Evolutionary conservation across 2,797 vertebrate species (phyloP).

Genomic region (Syngnathus rostellatus): DNA sequence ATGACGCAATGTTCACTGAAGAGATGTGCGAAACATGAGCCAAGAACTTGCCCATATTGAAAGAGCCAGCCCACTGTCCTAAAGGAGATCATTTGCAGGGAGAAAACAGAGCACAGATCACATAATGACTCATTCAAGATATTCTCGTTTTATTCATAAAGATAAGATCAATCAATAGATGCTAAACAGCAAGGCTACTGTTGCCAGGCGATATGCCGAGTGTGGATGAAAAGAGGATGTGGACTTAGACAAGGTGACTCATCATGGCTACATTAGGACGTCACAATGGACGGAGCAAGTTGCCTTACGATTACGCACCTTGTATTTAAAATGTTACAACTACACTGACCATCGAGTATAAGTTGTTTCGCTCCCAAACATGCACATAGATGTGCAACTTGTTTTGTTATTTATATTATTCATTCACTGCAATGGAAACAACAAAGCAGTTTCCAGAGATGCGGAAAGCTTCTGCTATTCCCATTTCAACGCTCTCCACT

Average conservation of each 20-base stretch:
- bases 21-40: conserved; percentile 1
- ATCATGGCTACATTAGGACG: not conserved
- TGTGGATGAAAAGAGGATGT: not conserved
- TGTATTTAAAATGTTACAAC: not conserved
- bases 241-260: not conserved
- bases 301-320: not conserved
- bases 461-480: not conserved
- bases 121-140: not conserved
- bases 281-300: not conserved
- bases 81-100: not conserved
- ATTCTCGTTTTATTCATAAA: not conserved
- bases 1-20: not conserved
- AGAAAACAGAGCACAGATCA: not conserved
- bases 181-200: not conserved
- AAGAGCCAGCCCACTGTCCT: not conserved
- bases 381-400: not conserved
- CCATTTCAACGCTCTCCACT: too few species aligned
- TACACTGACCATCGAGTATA: not conserved
- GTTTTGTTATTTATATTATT: not conserved
- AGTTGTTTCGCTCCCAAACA: not conserved
- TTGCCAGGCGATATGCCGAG: not conserved
- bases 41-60: not conserved
- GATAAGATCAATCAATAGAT: not conserved
- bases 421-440: not conserved
- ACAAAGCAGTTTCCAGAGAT: not conserved